A percentile compares a stretch with the other conserved stretches of the same genome.
Conservation (phyloP, 2,797 vertebrate species). For the Toxotes lorentzi region DNA sequence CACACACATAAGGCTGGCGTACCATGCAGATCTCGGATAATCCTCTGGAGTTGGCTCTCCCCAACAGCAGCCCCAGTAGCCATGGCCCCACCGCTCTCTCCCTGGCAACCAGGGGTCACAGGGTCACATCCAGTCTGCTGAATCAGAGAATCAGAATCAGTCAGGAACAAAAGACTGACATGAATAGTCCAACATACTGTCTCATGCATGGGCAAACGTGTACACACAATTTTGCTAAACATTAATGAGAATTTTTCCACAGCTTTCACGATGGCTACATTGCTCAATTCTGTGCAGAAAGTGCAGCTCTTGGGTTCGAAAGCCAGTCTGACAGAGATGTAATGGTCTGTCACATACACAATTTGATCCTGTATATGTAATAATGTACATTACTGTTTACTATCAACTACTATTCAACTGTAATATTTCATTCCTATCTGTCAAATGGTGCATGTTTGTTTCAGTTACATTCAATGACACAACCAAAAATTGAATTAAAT, state of each 20-base stretch:
- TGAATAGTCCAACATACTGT: constrained; percentile 34
- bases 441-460: neutral
- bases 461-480: neutral
- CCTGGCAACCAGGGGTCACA: constrained; percentile 76
- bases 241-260: neutral
- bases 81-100: constrained; percentile 84
- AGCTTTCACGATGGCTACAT: neutral
- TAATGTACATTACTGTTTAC: neutral
- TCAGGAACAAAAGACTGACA: constrained; percentile 60
- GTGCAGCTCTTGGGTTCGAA: neutral
- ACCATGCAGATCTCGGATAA: constrained; percentile 96
- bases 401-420: neutral
- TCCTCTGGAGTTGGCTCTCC: constrained; percentile 94
- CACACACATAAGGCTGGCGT: constrained; percentile 66
- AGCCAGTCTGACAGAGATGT: neutral
- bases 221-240: neutral
- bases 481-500: too few species aligned
- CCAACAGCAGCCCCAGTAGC: constrained; percentile 83
- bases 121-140: constrained; percentile 81
- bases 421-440: neutral
- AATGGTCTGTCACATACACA: neutral
- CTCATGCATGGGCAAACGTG: constrained; percentile 7
- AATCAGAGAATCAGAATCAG: constrained; percentile 80
- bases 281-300: neutral
- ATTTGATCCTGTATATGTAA: neutral